Conservation (phyloP, 2,888 invertebrate genomes). For the Cataglyphis livida region DNA sequence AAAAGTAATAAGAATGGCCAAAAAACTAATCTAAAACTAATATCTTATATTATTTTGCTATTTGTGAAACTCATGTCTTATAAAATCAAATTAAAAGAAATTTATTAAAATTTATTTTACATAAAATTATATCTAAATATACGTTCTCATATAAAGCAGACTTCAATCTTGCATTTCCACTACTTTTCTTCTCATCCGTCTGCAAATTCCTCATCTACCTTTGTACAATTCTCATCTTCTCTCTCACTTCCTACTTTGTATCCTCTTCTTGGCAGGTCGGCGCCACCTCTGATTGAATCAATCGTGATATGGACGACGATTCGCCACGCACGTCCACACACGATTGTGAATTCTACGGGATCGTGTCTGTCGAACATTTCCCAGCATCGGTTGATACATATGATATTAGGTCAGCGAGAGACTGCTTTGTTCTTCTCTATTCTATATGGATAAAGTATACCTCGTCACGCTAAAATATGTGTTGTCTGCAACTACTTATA, state of each 20-base stretch:
- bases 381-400: conserved; percentile 72
- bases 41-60: neutral
- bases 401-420: conserved; percentile 72
- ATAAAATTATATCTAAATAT: neutral
- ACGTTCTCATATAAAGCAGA: conserved; percentile 8
- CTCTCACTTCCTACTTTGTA: conserved; percentile 34
- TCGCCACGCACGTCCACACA: conserved; percentile 63
- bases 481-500: neutral
- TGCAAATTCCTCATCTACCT: conserved; percentile 29
- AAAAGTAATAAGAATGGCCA: neutral
- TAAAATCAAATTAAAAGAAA: neutral
- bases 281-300: conserved; percentile 83
- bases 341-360: conserved; percentile 73
- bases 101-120: neutral
- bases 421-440: conserved; percentile 67
- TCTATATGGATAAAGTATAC: conserved; percentile 25
- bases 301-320: conserved; percentile 72
- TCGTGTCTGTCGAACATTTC: conserved; percentile 70
- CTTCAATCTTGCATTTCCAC: neutral
- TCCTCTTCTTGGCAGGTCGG: conserved; percentile 68
- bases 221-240: conserved; percentile 21
- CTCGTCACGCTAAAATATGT: conserved; percentile 37
- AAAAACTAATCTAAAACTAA: neutral
- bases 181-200: neutral
- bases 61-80: neutral